These are phyloP conservation scores for Engraulis encrasicolus DNA, from an alignment of 2,113 vertebrate genomes.

Conservation along the genomic window DNA sequence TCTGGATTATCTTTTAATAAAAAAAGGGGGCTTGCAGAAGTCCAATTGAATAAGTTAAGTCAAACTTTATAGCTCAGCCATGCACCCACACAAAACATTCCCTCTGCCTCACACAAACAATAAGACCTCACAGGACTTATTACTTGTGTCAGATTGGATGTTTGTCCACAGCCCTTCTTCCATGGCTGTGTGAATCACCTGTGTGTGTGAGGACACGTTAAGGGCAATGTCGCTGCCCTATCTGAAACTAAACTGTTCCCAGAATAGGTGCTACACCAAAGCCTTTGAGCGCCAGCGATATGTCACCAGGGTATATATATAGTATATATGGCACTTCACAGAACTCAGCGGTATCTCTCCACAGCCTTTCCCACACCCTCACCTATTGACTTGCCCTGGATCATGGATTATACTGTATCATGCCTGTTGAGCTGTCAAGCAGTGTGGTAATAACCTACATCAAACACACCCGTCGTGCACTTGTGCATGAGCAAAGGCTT, in stretches of 20 bases:
- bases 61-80: too few species aligned
- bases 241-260: not conserved
- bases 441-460: slow-evolving; percentile 9
- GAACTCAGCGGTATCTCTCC: not conserved
- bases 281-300: not conserved
- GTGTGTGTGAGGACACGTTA: not conserved
- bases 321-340: not conserved
- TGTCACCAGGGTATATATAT: not conserved
- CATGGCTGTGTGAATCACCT: not conserved
- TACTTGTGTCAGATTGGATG: not conserved
- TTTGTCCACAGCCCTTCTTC: not conserved
- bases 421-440: slow-evolving; percentile 8
- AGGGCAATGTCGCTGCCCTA: not conserved
- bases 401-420: slow-evolving; percentile 11
- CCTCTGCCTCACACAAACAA: not conserved
- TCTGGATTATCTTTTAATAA: not conserved
- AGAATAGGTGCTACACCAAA: not conserved
- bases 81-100: not conserved
- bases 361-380: not conserved
- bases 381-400: slow-evolving; percentile 12
- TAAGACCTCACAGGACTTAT: not conserved
- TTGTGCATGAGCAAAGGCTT: not conserved
- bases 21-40: not conserved
- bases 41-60: not conserved
- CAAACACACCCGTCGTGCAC: not conserved